Conservation (phyloP, 2,113 vertebrate species). For the Sclerurus mexicanus region DNA sequence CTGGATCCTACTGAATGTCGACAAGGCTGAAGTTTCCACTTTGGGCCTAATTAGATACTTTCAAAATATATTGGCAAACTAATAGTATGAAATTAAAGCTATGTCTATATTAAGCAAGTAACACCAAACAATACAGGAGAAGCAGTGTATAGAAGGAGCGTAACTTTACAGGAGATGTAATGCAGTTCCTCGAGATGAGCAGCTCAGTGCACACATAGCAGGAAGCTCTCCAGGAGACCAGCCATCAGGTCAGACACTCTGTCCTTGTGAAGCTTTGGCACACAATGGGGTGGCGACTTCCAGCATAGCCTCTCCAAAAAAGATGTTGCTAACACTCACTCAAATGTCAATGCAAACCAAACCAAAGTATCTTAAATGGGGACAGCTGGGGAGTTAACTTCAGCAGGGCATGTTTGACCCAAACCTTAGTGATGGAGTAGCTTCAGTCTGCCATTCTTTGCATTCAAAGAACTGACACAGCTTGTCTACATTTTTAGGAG, state of each 20-base stretch:
- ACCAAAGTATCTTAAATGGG: accelerated
- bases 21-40: neutral
- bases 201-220: accelerated
- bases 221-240: neutral
- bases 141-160: neutral
- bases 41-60: neutral
- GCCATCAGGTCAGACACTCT: neutral
- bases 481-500: neutral
- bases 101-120: neutral
- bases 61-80: neutral
- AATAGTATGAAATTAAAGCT: neutral
- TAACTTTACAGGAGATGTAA: neutral
- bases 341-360: neutral
- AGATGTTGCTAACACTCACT: neutral
- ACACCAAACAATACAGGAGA: neutral
- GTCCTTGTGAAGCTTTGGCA: accelerated
- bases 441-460: neutral
- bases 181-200: neutral
- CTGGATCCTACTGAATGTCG: neutral
- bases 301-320: neutral
- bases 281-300: accelerated
- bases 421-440: neutral
- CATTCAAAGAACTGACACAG: neutral
- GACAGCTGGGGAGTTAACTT: neutral
- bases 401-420: neutral